Evolutionary conservation across 2,888 invertebrate species (phyloP), one percentile per base, ranked within the genome.

Genomic region (Arctia plantaginis): DNA sequence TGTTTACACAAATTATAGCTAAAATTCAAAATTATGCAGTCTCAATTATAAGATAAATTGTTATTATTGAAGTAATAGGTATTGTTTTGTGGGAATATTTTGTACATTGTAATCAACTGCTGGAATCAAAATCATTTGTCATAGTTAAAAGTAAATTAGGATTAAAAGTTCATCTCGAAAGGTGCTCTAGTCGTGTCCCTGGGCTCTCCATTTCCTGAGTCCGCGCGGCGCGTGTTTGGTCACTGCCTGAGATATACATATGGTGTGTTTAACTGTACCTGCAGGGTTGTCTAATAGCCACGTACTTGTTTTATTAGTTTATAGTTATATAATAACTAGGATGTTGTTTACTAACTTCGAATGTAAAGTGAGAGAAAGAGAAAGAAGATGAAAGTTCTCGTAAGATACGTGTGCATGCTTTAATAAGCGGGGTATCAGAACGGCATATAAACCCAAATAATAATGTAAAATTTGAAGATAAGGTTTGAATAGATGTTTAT

Each of bases 241-340:
- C 95, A 95, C 93, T 94, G 94, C 89, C 92, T 94, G 91, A 93
- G 92, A 93, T 90, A 91, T 92, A 94, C 92, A 93, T 93, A 93
- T 93, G 90, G 92, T 91, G 88, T 88, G 90, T 94, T 93, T 93
- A 93, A 92, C 92, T 92, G 90, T 90, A 91, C 89, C 88, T 85
- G 80, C 78, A 94, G 95, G 95, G 94, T 75, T 95, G 92, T 23
- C 86, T 76, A 59, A 71, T 27, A 59, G 23, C 41, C 69, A 77
- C 41, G 67, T 67, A 59, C 68, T 64, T 33, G 47, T 59, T 72
- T 72, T 66, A 75, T 67, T 71, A 66, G 44, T 72, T 72, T 41
- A n/a, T 73, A 27, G 51, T 47, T 69, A 55, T 51, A 55, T 51
- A 47, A 20, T 64, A 55, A 55, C 51, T 13, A 20, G 12, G 3